Base-by-base conservation (phyloP, 1,140 invertebrate species). In the Bemisia tabaci region DNA sequence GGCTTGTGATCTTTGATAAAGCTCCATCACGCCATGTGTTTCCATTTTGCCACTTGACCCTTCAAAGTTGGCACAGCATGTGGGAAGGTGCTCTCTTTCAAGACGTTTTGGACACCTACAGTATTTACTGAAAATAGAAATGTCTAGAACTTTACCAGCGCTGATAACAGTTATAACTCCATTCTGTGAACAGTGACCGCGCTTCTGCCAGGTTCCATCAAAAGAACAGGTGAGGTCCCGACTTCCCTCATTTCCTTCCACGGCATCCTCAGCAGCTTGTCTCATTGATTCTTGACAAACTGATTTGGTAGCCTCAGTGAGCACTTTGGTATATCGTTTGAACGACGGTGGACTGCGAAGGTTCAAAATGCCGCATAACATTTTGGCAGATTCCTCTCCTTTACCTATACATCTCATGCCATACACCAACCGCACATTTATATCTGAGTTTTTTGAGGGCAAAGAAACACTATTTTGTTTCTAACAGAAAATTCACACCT, bases 151-250 rank as follows among this genome's bases (percentile, higher is more conserved):
- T 63, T 70, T 68, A 5, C 67, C 65, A 26, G 67, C 69, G 59
- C 67, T 65, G 25, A 26, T 66, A 2, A 59, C 65, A 1, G 62
- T 66, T 24, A 67, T 63, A n/a, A 70, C 67, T 21, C 70, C 69
- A 63, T 67, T 69, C 33, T 68, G 63, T 22, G 68, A 70, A n/a
- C 62, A 26, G 48, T 70, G 71, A 39, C 69, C 71, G 12, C 69
- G 62, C 62, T 69, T 70, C 39, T 68, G 65, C 70, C 68, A 71
- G 1, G 70, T 66, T 23, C 70, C 69, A 65, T 72, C 71, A 22
- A 69, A 66, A 24, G 68, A 68, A 68, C 67, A 26, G 63, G 22
- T 9, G 48, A 70, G 65, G 64, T 70, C 66, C 26, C n/a, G 23
- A 24, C 59, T 60, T 23, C 58, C 60, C 26, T 61, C 64, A 65